Conservation (phyloP, 2,113 vertebrate species). For the Girardinichthys multiradiatus region DNA sequence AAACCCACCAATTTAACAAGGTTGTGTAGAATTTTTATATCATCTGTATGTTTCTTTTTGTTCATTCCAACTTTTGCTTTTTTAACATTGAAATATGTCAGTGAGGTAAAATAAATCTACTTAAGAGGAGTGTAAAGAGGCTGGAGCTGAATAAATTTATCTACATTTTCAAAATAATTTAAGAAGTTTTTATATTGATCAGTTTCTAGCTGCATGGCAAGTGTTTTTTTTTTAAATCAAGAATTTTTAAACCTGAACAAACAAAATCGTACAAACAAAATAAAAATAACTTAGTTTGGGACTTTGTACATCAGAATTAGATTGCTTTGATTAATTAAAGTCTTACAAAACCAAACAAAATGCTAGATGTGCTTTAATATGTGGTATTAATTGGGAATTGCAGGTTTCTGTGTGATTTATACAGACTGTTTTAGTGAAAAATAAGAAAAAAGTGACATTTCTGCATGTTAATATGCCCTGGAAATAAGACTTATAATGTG, state of each 20-base stretch:
- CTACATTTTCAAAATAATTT: no score
- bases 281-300: background rate
- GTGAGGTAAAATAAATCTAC: no score
- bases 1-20: background rate
- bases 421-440: conserved; percentile 32
- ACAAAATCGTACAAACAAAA: background rate
- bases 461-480: conserved; percentile 43
- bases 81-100: no score
- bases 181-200: no score
- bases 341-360: background rate
- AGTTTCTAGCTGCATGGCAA: no score
- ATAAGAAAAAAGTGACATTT: conserved; percentile 46
- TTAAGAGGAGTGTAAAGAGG: no score
- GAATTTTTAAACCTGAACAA: background rate
- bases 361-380: conserved; percentile 9
- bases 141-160: no score
- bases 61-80: no score
- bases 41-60: no score
- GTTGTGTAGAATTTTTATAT: background rate
- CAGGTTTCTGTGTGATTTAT: conserved; percentile 39
- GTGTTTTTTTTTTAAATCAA: background rate
- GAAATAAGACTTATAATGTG: conserved; percentile 62
- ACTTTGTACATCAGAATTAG: background rate
- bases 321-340: background rate
- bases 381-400: background rate